A percentile compares a stretch with the other conserved stretches of the same genome.
phyloP scores from a whole-genome alignment of 2,888 invertebrate species.

The Drosophila algonquin region DNA sequence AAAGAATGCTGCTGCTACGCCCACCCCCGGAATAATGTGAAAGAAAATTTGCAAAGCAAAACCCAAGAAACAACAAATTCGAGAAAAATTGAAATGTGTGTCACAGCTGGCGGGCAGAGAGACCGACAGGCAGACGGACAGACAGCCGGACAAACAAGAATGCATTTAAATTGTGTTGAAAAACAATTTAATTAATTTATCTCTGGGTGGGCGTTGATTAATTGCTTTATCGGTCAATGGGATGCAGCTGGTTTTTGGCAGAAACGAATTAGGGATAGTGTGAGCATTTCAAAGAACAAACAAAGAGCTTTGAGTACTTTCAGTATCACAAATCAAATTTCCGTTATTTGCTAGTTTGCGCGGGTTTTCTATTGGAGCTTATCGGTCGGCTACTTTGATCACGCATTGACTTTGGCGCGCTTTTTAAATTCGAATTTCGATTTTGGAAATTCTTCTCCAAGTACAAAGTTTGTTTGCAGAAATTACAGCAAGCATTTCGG shows the following conservation, averaged over 20 bases:
- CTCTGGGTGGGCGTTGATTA: constrained; percentile 65
- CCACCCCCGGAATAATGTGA: constrained; percentile 57
- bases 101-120: constrained; percentile 52
- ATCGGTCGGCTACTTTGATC: too few species aligned
- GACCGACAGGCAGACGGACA: neutral
- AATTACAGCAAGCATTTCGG: too few species aligned
- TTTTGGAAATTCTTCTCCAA: too few species aligned
- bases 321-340: neutral
- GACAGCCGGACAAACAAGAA: constrained; percentile 32
- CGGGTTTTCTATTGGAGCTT: too few species aligned
- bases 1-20: constrained; percentile 20
- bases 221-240: constrained; percentile 37
- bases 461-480: too few species aligned
- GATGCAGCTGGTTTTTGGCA: neutral
- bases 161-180: constrained; percentile 51
- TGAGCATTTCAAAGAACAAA: constrained; percentile 6
- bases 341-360: neutral
- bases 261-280: neutral
- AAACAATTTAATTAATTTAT: constrained; percentile 46
- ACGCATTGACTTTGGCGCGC: too few species aligned
- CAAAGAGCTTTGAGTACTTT: neutral
- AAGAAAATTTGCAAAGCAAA: constrained; percentile 44
- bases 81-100: constrained; percentile 60
- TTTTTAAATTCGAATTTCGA: too few species aligned
- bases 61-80: constrained; percentile 17